Evolutionary conservation across 2,888 invertebrate species (phyloP).

Genomic region (Emesis furor): DNA sequence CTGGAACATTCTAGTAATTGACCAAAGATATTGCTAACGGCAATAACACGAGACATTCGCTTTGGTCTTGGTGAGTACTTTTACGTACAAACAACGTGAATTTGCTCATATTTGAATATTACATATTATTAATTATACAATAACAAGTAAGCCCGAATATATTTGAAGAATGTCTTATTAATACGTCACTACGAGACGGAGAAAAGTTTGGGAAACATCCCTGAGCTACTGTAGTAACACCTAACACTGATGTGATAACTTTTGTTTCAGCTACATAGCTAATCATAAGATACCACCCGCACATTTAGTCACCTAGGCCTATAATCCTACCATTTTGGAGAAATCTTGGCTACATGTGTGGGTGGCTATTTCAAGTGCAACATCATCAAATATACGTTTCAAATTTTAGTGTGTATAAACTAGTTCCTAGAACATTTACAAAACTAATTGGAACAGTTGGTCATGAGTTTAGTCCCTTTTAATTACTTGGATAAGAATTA

Average conservation of each 20-base stretch:
- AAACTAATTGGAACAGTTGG: too few relatives aligned
- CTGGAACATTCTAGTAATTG: conserved; percentile 90
- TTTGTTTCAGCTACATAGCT: conserved; percentile 84
- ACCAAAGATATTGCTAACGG: conserved; percentile 91
- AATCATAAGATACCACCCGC: conserved; percentile 73
- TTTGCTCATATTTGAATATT: conserved; percentile 78
- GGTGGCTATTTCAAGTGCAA: conserved; percentile 81
- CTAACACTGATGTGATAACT: conserved; percentile 86
- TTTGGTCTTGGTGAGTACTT: conserved; percentile 89
- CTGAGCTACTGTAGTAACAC: conserved; percentile 87
- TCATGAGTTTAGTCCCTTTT: too few relatives aligned
- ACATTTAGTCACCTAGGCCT: conserved; percentile 16
- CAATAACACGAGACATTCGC: conserved; percentile 87
- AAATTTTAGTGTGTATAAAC: conserved; percentile 73
- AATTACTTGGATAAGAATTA: too few relatives aligned
- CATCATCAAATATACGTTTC: conserved; percentile 82
- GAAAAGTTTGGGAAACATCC: conserved; percentile 73
- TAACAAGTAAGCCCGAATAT: conserved; percentile 84
- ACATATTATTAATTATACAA: conserved; percentile 81
- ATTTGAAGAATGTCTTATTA: conserved; percentile 84
- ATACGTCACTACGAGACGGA: conserved; percentile 82
- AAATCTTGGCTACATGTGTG: conserved; percentile 23
- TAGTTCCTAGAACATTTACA: conserved; percentile 83
- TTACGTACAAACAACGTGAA: conserved; percentile 83
- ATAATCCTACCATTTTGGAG: not conserved